Evolutionary conservation across 1,140 invertebrate species (phyloP).

Genomic region (Gonatopus flavifemur): DNA sequence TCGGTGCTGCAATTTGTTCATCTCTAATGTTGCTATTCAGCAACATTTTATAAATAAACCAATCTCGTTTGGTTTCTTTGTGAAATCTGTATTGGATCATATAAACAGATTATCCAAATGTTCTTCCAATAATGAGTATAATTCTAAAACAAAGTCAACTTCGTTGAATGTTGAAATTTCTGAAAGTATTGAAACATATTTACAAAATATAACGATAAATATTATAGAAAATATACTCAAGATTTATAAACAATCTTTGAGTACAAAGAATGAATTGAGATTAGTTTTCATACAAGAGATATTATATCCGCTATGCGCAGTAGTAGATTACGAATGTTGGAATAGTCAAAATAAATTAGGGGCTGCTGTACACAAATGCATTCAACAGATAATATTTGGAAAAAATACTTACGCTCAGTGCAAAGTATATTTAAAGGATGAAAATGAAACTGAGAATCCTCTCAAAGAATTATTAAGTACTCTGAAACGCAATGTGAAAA

Average conservation of each 20-base stretch:
- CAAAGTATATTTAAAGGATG: slow-evolving; percentile 13
- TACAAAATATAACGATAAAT: slow-evolving; percentile 7
- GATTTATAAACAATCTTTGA: slow-evolving; percentile 27
- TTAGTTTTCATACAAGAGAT: slow-evolving; percentile 29
- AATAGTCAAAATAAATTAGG: slow-evolving; percentile 26
- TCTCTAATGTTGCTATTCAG: slow-evolving; percentile 23
- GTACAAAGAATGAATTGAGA: slow-evolving; percentile 21
- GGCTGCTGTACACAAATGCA: slow-evolving; percentile 31
- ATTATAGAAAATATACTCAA: slow-evolving; percentile 25
- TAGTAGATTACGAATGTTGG: slow-evolving; percentile 14
- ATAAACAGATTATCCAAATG: slow-evolving; percentile 8
- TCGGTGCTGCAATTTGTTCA: slow-evolving; percentile 22
- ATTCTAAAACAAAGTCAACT: no score
- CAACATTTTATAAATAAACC: slow-evolving; percentile 36
- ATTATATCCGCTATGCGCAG: slow-evolving; percentile 32
- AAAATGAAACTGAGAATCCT: not conserved
- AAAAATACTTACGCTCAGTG: slow-evolving; percentile 10
- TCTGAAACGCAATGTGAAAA: slow-evolving; percentile 19
- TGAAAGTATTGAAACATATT: not conserved
- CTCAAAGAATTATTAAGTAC: slow-evolving; percentile 23
- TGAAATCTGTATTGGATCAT: slow-evolving; percentile 22
- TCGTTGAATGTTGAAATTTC: no score
- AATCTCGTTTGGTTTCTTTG: slow-evolving; percentile 18
- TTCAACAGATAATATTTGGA: slow-evolving; percentile 32
- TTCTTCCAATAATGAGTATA: not conserved